Evolutionary conservation across 2,113 vertebrate species (phyloP), one percentile per base, ranked within the genome.

Genomic region (Pollachius pollachius): DNA sequence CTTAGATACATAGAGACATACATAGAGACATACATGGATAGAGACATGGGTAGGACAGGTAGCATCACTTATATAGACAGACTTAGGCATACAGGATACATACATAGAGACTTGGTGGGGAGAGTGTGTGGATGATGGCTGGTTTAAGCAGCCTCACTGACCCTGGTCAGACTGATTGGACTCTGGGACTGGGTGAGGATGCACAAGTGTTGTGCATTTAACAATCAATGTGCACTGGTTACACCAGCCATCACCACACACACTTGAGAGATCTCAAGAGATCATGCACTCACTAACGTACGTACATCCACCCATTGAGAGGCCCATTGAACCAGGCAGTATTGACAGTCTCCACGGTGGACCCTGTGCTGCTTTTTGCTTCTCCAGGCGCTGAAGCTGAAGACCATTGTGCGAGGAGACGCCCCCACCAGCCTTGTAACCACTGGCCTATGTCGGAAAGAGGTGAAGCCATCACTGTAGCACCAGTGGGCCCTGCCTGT

Each of bases 351-450:
- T 34, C 30, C 30, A 34, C 6, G 30, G 30, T 34, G 30, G 30
- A 34, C 30, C 30, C 30, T 34, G 30, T 34, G 30, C 15, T 56
- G 21, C 65, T 64, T 12, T 13, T 27, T 41, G 0, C 6, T 52
- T 79, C 37, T 81, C 61, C 75, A 99, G 97, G 97, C 96, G 4
- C 84, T 99, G 73, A 99, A 99, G 87, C 89, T 99, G 87, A 99
- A 98, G 90, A 99, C 95, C 72, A 94, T 97, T 15, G 95, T 99
- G 64, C 93, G 94, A 94, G 97, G 95, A 3, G 97, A 98, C 2
- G 94, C 94, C 5, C 93, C 96, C 0, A 94, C 95, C 4, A 96
- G 94, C 84, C 84, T 96, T 64, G 94, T 95, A 23, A 93, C 93
- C 25, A 94, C 97, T 0, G 94, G 95, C 79, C 90, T 97, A 81